Evolutionary conservation across 2,888 invertebrate genomes (phyloP), one percentile per base, ranked within the genome.

Genomic region (Calameuta idolon): DNA sequence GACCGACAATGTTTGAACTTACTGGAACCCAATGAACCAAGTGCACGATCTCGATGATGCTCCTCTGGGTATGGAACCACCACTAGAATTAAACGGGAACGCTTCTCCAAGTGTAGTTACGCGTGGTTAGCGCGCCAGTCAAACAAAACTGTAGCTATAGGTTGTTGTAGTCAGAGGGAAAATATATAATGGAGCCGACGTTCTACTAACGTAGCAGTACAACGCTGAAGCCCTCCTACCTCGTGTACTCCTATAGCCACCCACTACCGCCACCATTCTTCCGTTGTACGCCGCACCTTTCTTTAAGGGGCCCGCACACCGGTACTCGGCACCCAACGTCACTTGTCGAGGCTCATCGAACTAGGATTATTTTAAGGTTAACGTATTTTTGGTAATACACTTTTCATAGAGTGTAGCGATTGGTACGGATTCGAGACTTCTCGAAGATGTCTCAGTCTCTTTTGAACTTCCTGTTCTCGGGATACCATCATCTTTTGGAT

Each of bases 141-240:
- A 85, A 89, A 87, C 82, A 88, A 85, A 84, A 87, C 87, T 85
- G 88, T 87, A 85, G 23, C 55, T 55, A 55, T 55, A 55, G 55
- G 23, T 55, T 55, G 55, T 55, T 88, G 86, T 83, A 87, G 88
- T 84, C 86, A 81, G 86, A 80, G 87, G 81, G 81, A 81, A 82
- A 82, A 82, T 83, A 81, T 83, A 81, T 78, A 77, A 80, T 79
- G 79, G 79, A 79, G 75, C 79, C 78, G 81, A 83, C 81, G 86
- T 84, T 83, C 84, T 83, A 85, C 87, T 83, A 84, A 85, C 55
- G 55, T 9, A 55, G 55, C 55, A 23, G 23, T 23, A 15, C 55
- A 55, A 55, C 23, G 55, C 55, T 23, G 55, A 23, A 55, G 55
- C 55, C 55, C 55, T 55, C 55, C 55, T 55, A 55, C 55, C 23